Base-by-base conservation (phyloP, 2,888 invertebrate species). In the Macrosiphum euphorbiae region DNA sequence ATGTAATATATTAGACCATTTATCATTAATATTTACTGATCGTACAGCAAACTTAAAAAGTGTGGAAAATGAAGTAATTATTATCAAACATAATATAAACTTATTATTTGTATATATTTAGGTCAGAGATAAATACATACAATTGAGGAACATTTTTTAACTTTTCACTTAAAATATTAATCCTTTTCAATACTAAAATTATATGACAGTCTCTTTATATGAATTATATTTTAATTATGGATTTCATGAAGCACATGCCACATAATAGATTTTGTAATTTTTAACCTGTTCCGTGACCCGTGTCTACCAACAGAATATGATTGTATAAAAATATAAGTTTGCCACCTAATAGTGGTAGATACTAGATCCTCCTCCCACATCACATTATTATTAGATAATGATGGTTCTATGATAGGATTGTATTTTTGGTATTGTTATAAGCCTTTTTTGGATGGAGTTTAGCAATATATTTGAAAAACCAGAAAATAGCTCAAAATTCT, bases 31-130 rank as follows among this genome's bases (percentile, higher is more conserved):
- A 58, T 99, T 99, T 95, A 97, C 97, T 35, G 98, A 98, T 95
- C 97, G 99, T 94, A 98, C 99, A 98, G 97, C 99, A 95, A 97
- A 97, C 16, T 95, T 96, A 0, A 96, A 97, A 94, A 99, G 99
- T 95, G 98, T 98, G 95, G 95, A 96, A n/a, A 97, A 96, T 96
- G 98, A 93, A 3, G 93, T 89, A 93, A 16, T 0, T 78, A 78
- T 78, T 20, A 3, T 78, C 78, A 78, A 35, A 41, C 35, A 24
- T 67, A 5, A 24, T n/a, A 16, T 78, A 2, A 78, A 20, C 35
- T 78, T 78, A 35, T 35, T 78, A 20, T 35, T 20, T n/a, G 3
- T 78, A 16, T 78, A 41, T 35, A 41, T 24, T 78, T 78, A 35
- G 78, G 78, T 78, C 35, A 35, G 78, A 20, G n/a, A 35, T 35